Base-by-base conservation (phyloP, 1,140 invertebrate genomes). In the Lasioglossum albipes region DNA sequence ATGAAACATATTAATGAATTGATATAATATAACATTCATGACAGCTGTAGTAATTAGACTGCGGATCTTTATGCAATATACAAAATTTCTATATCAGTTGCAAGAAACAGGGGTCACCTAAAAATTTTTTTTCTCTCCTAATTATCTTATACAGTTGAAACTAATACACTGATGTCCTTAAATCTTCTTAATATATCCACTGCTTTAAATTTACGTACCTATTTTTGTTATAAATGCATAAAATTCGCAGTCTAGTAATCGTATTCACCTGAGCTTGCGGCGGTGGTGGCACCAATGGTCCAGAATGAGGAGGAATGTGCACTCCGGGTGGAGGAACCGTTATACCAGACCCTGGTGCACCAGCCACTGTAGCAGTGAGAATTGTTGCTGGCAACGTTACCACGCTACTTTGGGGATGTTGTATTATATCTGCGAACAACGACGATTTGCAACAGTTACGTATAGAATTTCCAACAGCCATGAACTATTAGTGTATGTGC, bases 361-460 rank as follows among this genome's bases (percentile, higher is more conserved):
- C 91, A 82, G 93, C 88, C 75, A 94, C 92, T 27, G 93, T 93
- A 42, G 92, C 93, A 12, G 93, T 93, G 70, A 93, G 82, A 86
- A 93, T 93, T 70, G 92, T 93, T 45, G 92, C 92, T 73, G 92
- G 93, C 54, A 93, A 82, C 22, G 90, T 91, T 64, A 93, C 92
- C 9, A 93, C 92, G 74, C 86, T 93, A 84, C 92, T 93, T 85
- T 92, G 92, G 22, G 92, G 88, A 89, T 93, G 93, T 72, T 93
- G 93, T 68, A 93, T 93, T 75, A 93, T 91, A 88, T 93, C 93
- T 93, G 62, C 81, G 49, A 69, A 74, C 45, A 82, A 75, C 22
- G 71, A 41, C 61, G 41, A 22, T 67, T 81, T 65, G 7, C 36
- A 75, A 76, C 41, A 18, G 27, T 80, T 79, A 79, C 41, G 66